Evolutionary conservation across 2,113 vertebrate species (phyloP).

Genomic region (Callipepla squamata): DNA sequence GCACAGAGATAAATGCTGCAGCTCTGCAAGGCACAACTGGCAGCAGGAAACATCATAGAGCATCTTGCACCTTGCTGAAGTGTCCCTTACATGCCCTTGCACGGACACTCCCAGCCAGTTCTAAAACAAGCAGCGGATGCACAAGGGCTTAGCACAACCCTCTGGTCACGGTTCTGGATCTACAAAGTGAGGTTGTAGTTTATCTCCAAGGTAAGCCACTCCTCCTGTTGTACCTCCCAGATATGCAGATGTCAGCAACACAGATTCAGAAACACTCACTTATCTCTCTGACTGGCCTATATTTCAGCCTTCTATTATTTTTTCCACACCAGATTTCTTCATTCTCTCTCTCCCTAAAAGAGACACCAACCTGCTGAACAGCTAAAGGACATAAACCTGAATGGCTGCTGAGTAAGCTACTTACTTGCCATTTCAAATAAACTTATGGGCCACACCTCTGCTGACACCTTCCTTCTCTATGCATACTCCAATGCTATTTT

Average conservation of each 20-base stretch:
- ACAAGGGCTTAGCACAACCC: not conserved
- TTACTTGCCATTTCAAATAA: not conserved
- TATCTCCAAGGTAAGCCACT: not conserved
- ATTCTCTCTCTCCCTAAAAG: not conserved
- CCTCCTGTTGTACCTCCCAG: constrained; percentile 7
- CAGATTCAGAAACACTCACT: not conserved
- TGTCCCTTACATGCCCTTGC: not conserved
- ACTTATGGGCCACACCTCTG: not conserved
- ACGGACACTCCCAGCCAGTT: not conserved
- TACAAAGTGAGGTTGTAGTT: not conserved
- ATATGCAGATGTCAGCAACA: not conserved
- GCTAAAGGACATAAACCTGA: not conserved
- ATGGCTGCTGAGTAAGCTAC: not conserved
- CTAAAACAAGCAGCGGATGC: not conserved
- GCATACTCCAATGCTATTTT: not conserved
- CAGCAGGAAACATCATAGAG: not conserved
- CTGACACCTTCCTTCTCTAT: not conserved
- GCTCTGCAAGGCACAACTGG: not conserved
- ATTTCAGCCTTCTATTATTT: not conserved
- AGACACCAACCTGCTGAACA: not conserved
- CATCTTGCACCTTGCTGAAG: not conserved
- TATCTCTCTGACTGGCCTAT: not conserved
- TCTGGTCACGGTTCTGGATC: not conserved
- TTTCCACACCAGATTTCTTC: not conserved
- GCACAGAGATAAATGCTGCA: not conserved